A percentile compares a stretch with the other conserved stretches of the same genome.
Evolutionary conservation across 2,888 invertebrate species (phyloP).

Genomic region (Palloptera scutellata): DNA sequence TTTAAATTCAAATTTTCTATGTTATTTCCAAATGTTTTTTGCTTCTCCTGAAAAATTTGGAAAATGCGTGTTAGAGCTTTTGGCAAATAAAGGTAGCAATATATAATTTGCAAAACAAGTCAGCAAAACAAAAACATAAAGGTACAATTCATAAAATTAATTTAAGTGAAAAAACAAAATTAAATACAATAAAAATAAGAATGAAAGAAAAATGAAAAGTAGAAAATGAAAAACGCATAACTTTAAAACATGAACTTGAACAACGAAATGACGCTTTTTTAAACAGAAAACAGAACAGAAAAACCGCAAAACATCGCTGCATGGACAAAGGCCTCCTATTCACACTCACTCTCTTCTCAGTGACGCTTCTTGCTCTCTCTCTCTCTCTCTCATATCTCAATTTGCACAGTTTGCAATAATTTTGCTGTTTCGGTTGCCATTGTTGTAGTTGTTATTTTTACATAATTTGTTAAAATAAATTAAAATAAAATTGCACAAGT

Average conservation of each 20-base stretch:
- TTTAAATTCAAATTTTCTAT: no score
- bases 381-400: no score
- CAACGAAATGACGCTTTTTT: slow-evolving; percentile 39
- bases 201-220: background rate
- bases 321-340: no score
- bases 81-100: no score
- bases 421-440: background rate
- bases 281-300: no score
- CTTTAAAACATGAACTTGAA: slow-evolving; percentile 41
- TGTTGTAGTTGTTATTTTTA: background rate
- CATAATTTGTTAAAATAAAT: slow-evolving; percentile 48
- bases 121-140: background rate
- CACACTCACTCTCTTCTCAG: no score
- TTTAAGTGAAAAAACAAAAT: background rate
- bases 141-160: background rate
- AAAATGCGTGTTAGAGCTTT: no score
- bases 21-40: no score
- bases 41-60: no score
- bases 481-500: slow-evolving; percentile 54
- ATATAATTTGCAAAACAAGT: no score
- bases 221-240: background rate
- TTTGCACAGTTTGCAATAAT: background rate
- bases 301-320: no score
- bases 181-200: background rate
- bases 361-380: no score